These are phyloP conservation scores for Sturnira hondurensis DNA, from an alignment of 2,113 vertebrate species.

Conservation along the genomic window DNA sequence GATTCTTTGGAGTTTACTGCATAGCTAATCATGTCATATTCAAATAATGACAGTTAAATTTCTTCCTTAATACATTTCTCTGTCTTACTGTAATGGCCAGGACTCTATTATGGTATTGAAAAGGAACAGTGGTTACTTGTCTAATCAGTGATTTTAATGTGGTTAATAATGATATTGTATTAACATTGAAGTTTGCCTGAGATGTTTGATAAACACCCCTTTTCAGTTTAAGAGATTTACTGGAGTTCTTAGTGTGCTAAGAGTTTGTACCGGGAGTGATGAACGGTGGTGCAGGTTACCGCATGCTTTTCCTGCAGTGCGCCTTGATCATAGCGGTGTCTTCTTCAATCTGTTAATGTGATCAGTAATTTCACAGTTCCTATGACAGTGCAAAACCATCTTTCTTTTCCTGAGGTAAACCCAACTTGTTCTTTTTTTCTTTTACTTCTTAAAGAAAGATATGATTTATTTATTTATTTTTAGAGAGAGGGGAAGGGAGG, in stretches of 20 bases:
- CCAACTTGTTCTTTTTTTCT: background rate
- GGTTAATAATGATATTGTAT: background rate
- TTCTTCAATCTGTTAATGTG: background rate
- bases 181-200: background rate
- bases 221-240: background rate
- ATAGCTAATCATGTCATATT: background rate
- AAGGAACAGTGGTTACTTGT: background rate
- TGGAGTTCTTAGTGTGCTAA: background rate
- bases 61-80: background rate
- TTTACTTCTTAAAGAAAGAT: too few species aligned
- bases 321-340: background rate
- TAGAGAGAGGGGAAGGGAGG: too few species aligned
- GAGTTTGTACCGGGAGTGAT: background rate
- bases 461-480: too few species aligned
- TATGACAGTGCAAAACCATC: background rate
- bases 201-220: background rate
- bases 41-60: background rate
- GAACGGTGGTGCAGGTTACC: background rate
- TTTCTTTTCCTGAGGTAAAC: background rate
- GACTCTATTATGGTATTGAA: background rate
- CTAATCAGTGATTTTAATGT: background rate
- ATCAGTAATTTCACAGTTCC: background rate
- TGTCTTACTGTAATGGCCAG: background rate
- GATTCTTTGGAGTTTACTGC: background rate
- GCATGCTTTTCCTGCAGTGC: background rate